Evolutionary conservation across 1,140 invertebrate genomes (phyloP).

Genomic region (Calliphora vicina): DNA sequence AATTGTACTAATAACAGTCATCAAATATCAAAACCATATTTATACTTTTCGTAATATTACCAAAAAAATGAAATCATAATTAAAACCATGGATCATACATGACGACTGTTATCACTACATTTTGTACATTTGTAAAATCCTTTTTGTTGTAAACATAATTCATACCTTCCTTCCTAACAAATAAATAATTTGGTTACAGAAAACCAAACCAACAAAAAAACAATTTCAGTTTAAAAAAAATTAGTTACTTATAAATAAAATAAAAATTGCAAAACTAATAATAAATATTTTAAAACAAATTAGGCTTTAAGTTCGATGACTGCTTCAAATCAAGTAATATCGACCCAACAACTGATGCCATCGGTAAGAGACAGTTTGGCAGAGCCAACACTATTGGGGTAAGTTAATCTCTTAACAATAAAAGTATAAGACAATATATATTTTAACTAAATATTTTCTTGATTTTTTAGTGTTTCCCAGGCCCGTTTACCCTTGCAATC

Average conservation of each 20-base stretch:
- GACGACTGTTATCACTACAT: slow-evolving; percentile 8
- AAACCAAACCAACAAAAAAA: not conserved
- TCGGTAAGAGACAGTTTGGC: slow-evolving; percentile 75
- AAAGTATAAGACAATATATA: too few relatives aligned
- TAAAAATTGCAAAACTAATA: not conserved
- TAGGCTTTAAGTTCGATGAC: slow-evolving; percentile 77
- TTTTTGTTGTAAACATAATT: not conserved
- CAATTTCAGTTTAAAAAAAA: not conserved
- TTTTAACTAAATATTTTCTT: not conserved
- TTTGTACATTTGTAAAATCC: not conserved
- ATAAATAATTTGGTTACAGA: too few relatives aligned
- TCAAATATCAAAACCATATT: not conserved
- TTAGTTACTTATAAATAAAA: too few relatives aligned
- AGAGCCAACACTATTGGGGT: slow-evolving; percentile 61
- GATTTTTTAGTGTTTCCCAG: slow-evolving; percentile 50
- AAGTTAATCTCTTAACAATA: too few relatives aligned
- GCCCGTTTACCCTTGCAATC: slow-evolving; percentile 54
- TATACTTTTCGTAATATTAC: not conserved
- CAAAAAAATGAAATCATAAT: not conserved
- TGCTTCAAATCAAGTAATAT: slow-evolving; percentile 66
- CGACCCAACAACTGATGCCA: slow-evolving; percentile 67
- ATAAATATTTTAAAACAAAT: not conserved
- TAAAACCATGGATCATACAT: not conserved
- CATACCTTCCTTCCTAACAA: too few relatives aligned
- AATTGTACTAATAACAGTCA: slow-evolving; percentile 10